Evolutionary conservation across 2,797 vertebrate genomes (phyloP).

Genomic region (Sebastolobus altivelis): DNA sequence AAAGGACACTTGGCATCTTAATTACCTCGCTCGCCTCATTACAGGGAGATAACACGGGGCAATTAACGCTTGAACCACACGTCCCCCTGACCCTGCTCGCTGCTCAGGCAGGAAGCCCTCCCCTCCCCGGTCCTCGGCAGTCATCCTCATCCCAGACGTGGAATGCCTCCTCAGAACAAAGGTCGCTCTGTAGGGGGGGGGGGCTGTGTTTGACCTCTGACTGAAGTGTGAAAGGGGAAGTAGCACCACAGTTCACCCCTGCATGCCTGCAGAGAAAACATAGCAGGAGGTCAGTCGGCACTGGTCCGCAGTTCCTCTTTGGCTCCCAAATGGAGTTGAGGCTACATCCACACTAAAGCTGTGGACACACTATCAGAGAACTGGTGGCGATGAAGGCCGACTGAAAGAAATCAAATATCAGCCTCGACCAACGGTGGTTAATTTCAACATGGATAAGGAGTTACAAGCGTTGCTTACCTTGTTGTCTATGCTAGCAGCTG

Average conservation of each 20-base stretch:
- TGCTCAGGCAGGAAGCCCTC: conserved; percentile 37
- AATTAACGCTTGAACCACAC: conserved; percentile 36
- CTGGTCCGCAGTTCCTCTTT: conserved; percentile 28
- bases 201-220: conserved; percentile 67
- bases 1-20: conserved; percentile 44
- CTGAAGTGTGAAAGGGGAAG: conserved; percentile 79
- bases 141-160: conserved; percentile 55
- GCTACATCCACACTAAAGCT: too few relatives aligned
- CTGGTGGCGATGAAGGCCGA: too few relatives aligned
- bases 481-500: too few relatives aligned
- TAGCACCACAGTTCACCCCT: conserved; percentile 65
- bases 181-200: conserved; percentile 39
- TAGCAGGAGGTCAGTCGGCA: conserved; percentile 60
- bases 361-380: too few relatives aligned
- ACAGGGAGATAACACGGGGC: conserved; percentile 14
- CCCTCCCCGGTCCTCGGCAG: conserved; percentile 11
- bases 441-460: too few relatives aligned
- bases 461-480: too few relatives aligned
- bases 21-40: conserved; percentile 46
- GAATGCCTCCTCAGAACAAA: conserved; percentile 74
- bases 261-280: conserved; percentile 75
- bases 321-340: conserved; percentile 37
- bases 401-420: too few relatives aligned
- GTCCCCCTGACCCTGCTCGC: conserved; percentile 43
- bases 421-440: too few relatives aligned